phyloP scores from a whole-genome alignment of 2,888 invertebrate species.

The Phymatocera aterrima region DNA sequence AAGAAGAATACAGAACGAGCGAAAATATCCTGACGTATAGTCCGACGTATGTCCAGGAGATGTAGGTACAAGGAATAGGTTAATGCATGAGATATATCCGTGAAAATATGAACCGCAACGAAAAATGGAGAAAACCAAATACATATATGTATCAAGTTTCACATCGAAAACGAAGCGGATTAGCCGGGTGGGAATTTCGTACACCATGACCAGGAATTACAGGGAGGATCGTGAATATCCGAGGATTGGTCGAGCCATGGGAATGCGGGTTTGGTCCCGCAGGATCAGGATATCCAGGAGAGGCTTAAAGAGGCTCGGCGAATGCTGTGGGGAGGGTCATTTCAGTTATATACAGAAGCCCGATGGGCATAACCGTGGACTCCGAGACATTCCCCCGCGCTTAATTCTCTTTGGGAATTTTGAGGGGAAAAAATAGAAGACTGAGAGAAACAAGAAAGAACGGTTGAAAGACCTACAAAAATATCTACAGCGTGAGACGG shows the following conservation, averaged over 20 bases:
- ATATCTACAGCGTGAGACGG: neutral
- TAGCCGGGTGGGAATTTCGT: neutral
- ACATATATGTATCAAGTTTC: neutral
- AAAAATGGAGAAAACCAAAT: neutral
- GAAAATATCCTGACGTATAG: too few species aligned
- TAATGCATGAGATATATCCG: neutral
- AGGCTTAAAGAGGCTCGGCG: conserved; percentile 7
- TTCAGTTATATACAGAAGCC: neutral
- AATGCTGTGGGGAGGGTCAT: neutral
- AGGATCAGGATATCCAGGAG: conserved; percentile 21
- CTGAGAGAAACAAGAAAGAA: too few species aligned
- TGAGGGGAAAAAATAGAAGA: too few species aligned
- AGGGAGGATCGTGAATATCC: neutral
- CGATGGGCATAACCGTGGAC: conserved; percentile 6
- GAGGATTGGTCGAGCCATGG: neutral
- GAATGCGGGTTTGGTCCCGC: conserved; percentile 10
- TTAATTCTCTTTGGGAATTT: conserved; percentile 18
- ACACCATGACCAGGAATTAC: neutral
- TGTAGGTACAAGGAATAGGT: neutral
- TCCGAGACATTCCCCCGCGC: neutral
- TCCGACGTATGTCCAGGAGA: too few species aligned
- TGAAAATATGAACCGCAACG: neutral
- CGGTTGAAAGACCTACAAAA: neutral
- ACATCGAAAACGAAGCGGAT: neutral
- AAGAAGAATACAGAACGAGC: neutral